A percentile compares a stretch with the other conserved stretches of the same genome.
These are phyloP conservation scores for Eurystomus gularis DNA, from an alignment of 2,113 vertebrate genomes.

Conservation along the genomic window DNA sequence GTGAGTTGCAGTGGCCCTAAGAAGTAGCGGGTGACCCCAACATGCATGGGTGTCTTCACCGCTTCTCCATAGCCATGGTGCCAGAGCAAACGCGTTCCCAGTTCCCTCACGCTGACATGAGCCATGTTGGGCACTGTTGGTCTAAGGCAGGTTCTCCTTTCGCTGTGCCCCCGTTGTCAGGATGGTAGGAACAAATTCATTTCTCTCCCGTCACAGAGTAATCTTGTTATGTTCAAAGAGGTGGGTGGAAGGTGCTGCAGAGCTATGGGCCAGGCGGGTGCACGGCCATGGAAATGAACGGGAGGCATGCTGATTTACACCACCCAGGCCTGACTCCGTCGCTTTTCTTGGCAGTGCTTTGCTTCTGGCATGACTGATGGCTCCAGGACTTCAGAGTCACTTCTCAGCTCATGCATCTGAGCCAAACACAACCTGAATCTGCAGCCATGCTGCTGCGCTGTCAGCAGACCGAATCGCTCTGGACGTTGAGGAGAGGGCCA, in stretches of 20 bases:
- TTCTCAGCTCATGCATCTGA: not conserved
- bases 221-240: not conserved
- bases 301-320: not conserved
- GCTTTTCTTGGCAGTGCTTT: not conserved
- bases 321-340: not conserved
- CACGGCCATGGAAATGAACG: not conserved
- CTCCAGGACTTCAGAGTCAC: not conserved
- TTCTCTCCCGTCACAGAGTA: not conserved
- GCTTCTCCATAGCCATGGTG: not conserved
- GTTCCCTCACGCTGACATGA: not conserved
- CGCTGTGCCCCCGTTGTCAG: not conserved
- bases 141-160: not conserved
- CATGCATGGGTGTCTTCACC: not conserved
- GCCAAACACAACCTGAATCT: not conserved
- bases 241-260: not conserved
- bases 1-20: not conserved
- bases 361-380: not conserved
- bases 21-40: not conserved
- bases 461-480: accelerated
- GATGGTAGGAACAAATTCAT: not conserved
- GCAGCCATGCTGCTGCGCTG: not conserved
- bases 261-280: not conserved
- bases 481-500: not conserved
- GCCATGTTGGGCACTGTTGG: accelerated
- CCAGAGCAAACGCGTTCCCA: not conserved